phyloP scores from a whole-genome alignment of 37 sponge, comb jelly and placozoan species.

The Chondrilla cf. caribensis region DNA sequence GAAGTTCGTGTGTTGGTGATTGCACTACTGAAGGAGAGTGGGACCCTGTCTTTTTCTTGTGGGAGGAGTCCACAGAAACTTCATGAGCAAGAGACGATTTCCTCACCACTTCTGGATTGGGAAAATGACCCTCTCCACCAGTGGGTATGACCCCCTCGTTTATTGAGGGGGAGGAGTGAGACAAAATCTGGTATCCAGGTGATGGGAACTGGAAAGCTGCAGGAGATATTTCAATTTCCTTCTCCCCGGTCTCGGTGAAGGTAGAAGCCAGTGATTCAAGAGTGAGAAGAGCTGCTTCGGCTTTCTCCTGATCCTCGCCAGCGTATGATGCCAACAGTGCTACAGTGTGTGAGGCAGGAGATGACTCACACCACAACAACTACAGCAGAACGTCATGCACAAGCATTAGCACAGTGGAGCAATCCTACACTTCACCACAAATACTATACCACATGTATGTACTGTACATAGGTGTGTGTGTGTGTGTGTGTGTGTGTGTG shows the following conservation, averaged over 20 bases:
- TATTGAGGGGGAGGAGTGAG: slow-evolving; percentile 52
- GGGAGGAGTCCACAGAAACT: neutral
- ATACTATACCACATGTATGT: too few species aligned
- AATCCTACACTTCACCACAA: too few species aligned
- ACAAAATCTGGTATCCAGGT: slow-evolving; percentile 33
- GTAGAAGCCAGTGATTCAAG: slow-evolving; percentile 22
- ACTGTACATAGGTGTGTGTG: too few species aligned
- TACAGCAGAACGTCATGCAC: neutral
- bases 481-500: too few species aligned
- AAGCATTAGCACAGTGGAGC: neutral
- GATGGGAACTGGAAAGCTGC: slow-evolving; percentile 34
- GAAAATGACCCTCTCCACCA: neutral
- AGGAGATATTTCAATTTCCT: slow-evolving; percentile 30
- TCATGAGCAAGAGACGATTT: neutral
- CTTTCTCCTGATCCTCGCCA: slow-evolving; percentile 49
- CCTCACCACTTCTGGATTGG: neutral
- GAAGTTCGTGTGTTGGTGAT: neutral
- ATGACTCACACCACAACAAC: neutral
- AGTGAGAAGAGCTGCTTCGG: slow-evolving; percentile 47
- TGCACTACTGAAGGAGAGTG: neutral
- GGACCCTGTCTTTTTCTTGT: neutral
- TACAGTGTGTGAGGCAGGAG: slow-evolving; percentile 17
- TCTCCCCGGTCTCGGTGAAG: neutral
- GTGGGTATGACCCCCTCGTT: neutral
- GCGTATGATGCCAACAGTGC: slow-evolving; percentile 35